These are phyloP conservation scores for Polydrusus cervinus DNA, from an alignment of 2,888 invertebrate species.

Conservation along the genomic window DNA sequence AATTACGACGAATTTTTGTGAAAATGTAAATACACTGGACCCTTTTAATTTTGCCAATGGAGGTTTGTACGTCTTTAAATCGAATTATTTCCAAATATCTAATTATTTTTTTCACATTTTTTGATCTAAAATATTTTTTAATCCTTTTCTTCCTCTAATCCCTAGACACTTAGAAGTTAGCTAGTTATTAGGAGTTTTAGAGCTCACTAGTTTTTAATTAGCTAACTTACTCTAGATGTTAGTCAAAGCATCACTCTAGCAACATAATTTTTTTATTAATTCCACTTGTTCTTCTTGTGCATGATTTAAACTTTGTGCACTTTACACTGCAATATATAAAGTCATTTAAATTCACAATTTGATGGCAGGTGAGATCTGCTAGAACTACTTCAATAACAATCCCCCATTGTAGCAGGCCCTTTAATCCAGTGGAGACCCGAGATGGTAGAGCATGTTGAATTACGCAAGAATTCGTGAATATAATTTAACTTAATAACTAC, in stretches of 20 bases:
- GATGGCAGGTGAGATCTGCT: background rate
- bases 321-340: background rate
- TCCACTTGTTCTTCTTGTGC: background rate
- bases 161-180: conserved; percentile 26
- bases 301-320: conserved; percentile 10
- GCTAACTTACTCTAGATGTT: conserved; percentile 2
- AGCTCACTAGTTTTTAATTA: conserved; percentile 11
- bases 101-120: background rate
- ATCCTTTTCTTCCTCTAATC: conserved; percentile 22
- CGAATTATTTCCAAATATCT: background rate
- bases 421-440: too few species aligned
- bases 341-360: background rate
- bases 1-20: conserved; percentile 17
- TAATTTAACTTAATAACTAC: too few species aligned
- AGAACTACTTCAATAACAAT: too few species aligned
- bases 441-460: too few species aligned
- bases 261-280: background rate
- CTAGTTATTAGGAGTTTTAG: conserved; percentile 18
- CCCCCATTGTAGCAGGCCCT: too few species aligned
- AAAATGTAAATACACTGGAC: conserved; percentile 41
- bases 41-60: conserved; percentile 7
- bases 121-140: conserved; percentile 1
- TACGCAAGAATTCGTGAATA: too few species aligned
- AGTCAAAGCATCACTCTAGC: background rate
- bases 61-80: conserved; percentile 33